Percentiles rank a stretch among this genome's conserved stretches.
Evolutionary conservation across 2,113 vertebrate genomes (phyloP).

Genomic region (Cervus canadensis): DNA sequence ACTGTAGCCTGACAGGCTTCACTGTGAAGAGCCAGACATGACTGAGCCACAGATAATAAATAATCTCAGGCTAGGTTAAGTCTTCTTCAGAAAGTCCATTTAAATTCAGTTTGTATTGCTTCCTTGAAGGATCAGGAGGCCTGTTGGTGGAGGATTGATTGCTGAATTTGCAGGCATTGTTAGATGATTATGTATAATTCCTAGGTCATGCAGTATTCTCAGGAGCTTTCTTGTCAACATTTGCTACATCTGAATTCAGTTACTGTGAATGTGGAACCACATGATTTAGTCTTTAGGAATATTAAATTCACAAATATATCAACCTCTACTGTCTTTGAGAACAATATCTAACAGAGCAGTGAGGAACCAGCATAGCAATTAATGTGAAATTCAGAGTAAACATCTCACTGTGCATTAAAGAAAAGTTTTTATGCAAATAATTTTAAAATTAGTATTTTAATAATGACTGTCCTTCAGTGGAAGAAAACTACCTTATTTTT

Average conservation of each 20-base stretch:
- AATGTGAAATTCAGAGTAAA: not conserved
- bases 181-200: conserved; percentile 34
- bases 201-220: not conserved
- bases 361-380: not conserved
- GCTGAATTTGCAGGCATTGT: not conserved
- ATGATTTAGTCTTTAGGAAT: not conserved
- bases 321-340: not conserved
- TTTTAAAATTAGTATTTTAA: not conserved
- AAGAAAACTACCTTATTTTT: not conserved
- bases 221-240: conserved; percentile 4
- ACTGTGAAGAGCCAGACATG: not conserved
- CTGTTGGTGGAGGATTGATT: fast-evolving
- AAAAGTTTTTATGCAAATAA: not conserved
- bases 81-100: conserved; percentile 4
- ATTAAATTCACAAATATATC: conserved; percentile 5
- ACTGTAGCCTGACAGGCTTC: not conserved
- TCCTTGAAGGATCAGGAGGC: not conserved
- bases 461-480: not conserved
- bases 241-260: conserved; percentile 20
- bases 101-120: not conserved
- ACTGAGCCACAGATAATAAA: not conserved
- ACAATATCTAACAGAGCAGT: not conserved
- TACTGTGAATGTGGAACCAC: not conserved
- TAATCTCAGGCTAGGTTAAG: not conserved
- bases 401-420: not conserved